Evolutionary conservation across 2,888 invertebrate species (phyloP).

Genomic region (Baccha elongata): DNA sequence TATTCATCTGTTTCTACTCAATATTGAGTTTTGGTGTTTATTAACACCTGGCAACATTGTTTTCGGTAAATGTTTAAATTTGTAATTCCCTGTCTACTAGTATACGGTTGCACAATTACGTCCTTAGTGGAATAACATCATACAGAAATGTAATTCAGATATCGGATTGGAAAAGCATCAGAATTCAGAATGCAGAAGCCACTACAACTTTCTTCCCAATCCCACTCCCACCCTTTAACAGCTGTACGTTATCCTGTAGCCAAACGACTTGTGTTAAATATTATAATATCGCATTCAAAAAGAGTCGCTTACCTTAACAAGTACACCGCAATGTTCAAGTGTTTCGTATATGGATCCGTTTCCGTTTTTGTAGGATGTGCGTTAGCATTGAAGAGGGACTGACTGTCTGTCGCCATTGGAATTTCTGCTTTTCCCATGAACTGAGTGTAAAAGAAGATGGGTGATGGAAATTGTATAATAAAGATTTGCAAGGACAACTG

Average conservation of each 20-base stretch:
- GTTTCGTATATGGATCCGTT: conserved; percentile 10
- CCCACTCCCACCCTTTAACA: not conserved
- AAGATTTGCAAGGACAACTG: conserved; percentile 8
- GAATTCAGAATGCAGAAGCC: not conserved
- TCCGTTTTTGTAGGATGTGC: conserved; percentile 2
- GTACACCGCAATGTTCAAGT: conserved; percentile 21
- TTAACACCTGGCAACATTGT: conserved; percentile 3
- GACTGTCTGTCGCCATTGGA: conserved; percentile 44
- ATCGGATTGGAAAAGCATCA: conserved; percentile 4
- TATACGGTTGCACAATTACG: conserved; percentile 62
- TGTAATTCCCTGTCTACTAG: conserved; percentile 54
- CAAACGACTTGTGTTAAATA: conserved; percentile 38
- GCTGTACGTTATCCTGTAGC: not conserved
- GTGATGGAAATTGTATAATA: conserved; percentile 32
- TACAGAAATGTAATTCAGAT: conserved; percentile 6
- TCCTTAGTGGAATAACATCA: conserved; percentile 45
- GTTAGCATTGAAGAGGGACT: conserved; percentile 2
- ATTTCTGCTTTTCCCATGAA: conserved; percentile 50
- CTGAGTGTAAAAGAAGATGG: conserved; percentile 1
- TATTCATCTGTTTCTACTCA: no score
- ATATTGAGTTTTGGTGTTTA: no score
- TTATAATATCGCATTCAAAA: conserved; percentile 17
- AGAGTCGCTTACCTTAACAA: conserved; percentile 5
- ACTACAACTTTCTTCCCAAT: not conserved
- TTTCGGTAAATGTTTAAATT: conserved; percentile 53